phyloP scores from a whole-genome alignment of 2,888 invertebrate species.

The Nemurella pictetii region DNA sequence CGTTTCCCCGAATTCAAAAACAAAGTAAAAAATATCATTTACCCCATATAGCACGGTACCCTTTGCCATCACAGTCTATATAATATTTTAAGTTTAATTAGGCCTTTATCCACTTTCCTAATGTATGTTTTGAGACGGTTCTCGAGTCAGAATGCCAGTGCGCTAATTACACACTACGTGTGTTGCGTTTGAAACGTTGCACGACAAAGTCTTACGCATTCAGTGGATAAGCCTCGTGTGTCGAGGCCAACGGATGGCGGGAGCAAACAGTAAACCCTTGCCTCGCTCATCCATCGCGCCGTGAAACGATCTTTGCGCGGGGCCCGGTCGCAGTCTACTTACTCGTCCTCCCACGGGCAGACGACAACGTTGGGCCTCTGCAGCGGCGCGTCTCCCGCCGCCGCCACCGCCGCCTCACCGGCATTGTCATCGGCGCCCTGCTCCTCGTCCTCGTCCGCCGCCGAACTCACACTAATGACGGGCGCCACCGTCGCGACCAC shows the following conservation, averaged over 20 bases:
- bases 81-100: neutral
- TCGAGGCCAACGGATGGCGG: neutral
- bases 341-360: constrained; percentile 96
- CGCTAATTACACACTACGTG: neutral
- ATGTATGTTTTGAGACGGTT: neutral
- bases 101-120: neutral
- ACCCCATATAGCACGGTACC: neutral
- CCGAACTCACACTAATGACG: constrained; percentile 32
- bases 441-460: neutral
- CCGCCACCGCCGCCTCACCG: constrained; percentile 22
- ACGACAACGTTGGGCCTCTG: constrained; percentile 49
- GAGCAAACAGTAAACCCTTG: neutral
- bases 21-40: neutral
- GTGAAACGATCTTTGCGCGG: neutral
- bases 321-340: constrained; percentile 58
- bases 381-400: constrained; percentile 42
- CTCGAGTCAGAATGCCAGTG: neutral
- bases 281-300: neutral
- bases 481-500: too few relatives aligned
- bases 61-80: neutral
- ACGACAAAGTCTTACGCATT: neutral
- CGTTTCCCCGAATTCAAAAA: neutral
- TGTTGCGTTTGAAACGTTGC: neutral
- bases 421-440: constrained; percentile 7
- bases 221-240: neutral